Evolutionary conservation across 2,888 invertebrate species (phyloP), one percentile per base, ranked within the genome.

Genomic region (Colletes collaris): DNA sequence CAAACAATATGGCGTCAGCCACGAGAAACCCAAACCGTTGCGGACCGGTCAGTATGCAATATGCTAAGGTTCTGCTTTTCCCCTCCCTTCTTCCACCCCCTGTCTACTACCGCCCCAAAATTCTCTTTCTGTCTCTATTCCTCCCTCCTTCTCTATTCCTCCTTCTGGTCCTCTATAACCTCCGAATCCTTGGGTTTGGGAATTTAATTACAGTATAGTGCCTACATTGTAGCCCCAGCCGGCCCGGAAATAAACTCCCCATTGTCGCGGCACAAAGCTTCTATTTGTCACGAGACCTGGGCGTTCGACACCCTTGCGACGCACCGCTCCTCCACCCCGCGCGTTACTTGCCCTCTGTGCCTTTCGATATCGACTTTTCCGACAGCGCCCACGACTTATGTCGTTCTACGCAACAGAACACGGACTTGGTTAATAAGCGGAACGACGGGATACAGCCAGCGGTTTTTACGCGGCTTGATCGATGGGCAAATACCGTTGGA

Each of bases 181-280:
- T 82, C 82, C 86, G 81, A 92, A 92, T 92, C 92, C 92, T 92
- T 90, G 91, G 91, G 91, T 92, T 92, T 92, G 92, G 91, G 92
- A 93, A 93, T 93, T 93, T 92, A 92, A 93, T 93, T 93, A 93
- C 92, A 91, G 90, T 91, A 91, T 91, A 92, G 92, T 92, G 92
- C 92, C 92, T 92, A 92, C 91, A 92, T 92, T 92, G 92, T 92
- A 92, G 90, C 91, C 90, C 92, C 92, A 92, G 92, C 92, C 92
- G 92, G 91, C 90, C 91, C 92, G 92, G 93, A 93, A 92, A 92
- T 93, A 92, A 93, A 93, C 92, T 92, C 91, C 90, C 92, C 91
- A 92, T 93, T 92, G 92, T 92, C 92, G 91, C 89, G 86, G 88
- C 89, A 92, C 92, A 92, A 92, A 92, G 92, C 92, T 91, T 92